These are phyloP conservation scores for Drosophila gunungcola DNA, from an alignment of 1,140 invertebrate genomes.

Conservation along the genomic window DNA sequence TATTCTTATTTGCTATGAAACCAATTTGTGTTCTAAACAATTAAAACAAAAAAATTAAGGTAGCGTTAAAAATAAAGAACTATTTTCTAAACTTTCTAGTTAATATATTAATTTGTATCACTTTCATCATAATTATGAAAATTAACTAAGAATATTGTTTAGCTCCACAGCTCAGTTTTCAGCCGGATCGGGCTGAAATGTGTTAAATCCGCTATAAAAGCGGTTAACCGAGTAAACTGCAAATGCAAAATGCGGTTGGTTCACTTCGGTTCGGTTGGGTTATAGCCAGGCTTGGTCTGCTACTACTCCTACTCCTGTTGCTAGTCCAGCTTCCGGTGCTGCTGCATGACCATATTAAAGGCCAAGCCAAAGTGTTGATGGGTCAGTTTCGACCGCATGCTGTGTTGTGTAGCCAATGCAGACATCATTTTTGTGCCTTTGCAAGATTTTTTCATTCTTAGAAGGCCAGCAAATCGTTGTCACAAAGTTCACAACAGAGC, in stretches of 20 bases:
- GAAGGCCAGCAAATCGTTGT: conserved; percentile 6
- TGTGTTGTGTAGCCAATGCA: conserved; percentile 10
- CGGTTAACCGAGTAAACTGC: conserved; percentile 78
- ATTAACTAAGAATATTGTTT: not conserved
- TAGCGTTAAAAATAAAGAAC: too few relatives aligned
- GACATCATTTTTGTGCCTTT: conserved; percentile 17
- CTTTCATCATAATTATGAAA: too few relatives aligned
- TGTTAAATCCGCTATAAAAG: conserved; percentile 78
- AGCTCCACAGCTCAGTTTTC: conserved; percentile 31
- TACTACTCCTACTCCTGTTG: not conserved
- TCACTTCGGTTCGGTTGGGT: conserved; percentile 24
- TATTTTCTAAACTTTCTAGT: too few relatives aligned
- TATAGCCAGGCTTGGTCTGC: conserved; percentile 8
- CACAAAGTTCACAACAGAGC: not conserved
- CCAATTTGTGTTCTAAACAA: too few relatives aligned
- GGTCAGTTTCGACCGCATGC: conserved; percentile 35
- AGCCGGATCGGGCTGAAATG: conserved; percentile 45
- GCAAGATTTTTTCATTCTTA: not conserved
- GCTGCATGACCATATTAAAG: conserved; percentile 15
- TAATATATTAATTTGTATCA: too few relatives aligned
- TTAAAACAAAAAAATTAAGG: too few relatives aligned
- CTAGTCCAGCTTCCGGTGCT: not conserved
- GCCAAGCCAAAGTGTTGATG: conserved; percentile 47
- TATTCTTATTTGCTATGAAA: too few relatives aligned
- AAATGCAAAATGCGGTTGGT: conserved; percentile 74